Evolutionary conservation across 2,888 invertebrate species (phyloP).

Genomic region (Parelbella ahira): DNA sequence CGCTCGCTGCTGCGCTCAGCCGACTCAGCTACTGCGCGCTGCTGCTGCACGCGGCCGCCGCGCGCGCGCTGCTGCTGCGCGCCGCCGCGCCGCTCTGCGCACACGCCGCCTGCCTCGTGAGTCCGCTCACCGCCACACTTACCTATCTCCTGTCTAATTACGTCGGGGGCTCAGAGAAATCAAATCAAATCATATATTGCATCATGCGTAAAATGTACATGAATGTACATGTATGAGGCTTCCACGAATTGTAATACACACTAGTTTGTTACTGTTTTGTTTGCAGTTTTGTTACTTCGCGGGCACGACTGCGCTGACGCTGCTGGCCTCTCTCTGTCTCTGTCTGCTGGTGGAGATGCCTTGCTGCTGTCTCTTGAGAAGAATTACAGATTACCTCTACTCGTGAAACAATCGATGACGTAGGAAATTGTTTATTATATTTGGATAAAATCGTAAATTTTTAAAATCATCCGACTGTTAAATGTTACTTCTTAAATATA

Average conservation of each 20-base stretch:
- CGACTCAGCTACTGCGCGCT: slow-evolving; percentile 77
- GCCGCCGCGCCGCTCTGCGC: slow-evolving; percentile 69
- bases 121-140: too few species aligned
- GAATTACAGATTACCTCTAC: slow-evolving; percentile 63
- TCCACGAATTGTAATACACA: too few species aligned
- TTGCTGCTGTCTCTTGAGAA: slow-evolving; percentile 73
- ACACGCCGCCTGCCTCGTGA: slow-evolving; percentile 68
- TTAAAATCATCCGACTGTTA: too few species aligned
- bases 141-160: too few species aligned
- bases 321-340: slow-evolving; percentile 64
- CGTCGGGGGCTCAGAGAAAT: too few species aligned
- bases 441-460: too few species aligned
- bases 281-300: slow-evolving; percentile 75
- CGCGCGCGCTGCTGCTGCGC: slow-evolving; percentile 64
- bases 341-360: slow-evolving; percentile 82
- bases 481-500: too few species aligned
- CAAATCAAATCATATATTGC: too few species aligned
- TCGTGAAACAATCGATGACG: slow-evolving; percentile 18
- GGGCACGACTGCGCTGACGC: slow-evolving; percentile 65
- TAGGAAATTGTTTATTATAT: too few species aligned
- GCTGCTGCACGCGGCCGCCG: slow-evolving; percentile 73
- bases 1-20: slow-evolving; percentile 71
- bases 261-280: too few species aligned
- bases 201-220: too few species aligned
- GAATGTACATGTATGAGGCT: too few species aligned